Evolutionary conservation across 2,888 invertebrate genomes (phyloP).

Genomic region (Ephialtes manifestator): DNA sequence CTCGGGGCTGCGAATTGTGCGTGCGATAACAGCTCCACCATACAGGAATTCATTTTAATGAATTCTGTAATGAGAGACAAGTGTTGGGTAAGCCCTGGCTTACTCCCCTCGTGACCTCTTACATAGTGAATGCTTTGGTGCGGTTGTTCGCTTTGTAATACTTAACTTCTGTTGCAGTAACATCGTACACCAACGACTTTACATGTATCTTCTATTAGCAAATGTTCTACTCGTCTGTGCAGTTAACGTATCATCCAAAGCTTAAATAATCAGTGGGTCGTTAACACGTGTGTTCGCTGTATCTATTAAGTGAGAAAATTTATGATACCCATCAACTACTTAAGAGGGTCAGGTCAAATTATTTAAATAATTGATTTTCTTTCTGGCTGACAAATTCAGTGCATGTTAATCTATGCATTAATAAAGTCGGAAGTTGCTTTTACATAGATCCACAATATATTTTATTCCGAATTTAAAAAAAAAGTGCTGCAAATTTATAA

Average conservation of each 20-base stretch:
- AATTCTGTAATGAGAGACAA: conserved; percentile 7
- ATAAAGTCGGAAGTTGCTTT: too few species aligned
- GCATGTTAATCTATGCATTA: too few species aligned
- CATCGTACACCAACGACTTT: background rate
- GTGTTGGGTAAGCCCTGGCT: background rate
- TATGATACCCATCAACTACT: conserved; percentile 48
- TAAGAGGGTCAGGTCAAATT: background rate
- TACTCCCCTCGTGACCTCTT: background rate
- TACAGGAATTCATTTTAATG: conserved; percentile 12
- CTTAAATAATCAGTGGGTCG: conserved; percentile 78
- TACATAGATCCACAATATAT: too few species aligned
- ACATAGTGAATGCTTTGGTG: background rate
- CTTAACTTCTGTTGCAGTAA: background rate
- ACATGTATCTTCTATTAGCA: too few species aligned
- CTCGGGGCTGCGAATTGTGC: background rate
- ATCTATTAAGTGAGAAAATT: conserved; percentile 48
- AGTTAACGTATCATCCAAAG: background rate
- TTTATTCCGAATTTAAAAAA: too few species aligned
- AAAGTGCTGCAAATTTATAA: too few species aligned
- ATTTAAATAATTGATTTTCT: too few species aligned
- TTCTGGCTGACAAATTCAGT: too few species aligned
- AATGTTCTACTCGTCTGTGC: too few species aligned
- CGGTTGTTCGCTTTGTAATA: background rate
- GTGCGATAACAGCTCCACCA: background rate
- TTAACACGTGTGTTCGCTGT: conserved; percentile 70